Base-by-base conservation (phyloP, 2,888 invertebrate species). In the Folsomia candida region DNA sequence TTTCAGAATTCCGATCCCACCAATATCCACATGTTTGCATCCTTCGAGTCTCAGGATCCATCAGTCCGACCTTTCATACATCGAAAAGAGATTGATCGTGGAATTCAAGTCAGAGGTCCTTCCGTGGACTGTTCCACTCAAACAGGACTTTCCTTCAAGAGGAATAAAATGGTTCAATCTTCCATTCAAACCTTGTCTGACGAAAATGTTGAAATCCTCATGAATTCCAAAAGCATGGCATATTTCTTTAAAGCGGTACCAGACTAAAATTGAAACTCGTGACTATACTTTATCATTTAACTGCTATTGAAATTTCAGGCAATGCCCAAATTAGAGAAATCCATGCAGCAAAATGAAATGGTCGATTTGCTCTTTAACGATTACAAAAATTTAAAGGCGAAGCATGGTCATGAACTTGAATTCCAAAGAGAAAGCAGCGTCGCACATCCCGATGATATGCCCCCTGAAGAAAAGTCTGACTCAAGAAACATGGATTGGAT, bases 161-260 rank as follows among this genome's bases (percentile, higher is more conserved):
- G 80, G 66, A 80, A 80, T 62, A 80, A 80, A 74, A 78, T 78
- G 74, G 54, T 72, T 20, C 80, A 80, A 29, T 75, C 76, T 26
- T 74, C 78, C 2, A 71, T 69, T 29, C 78, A 78, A 60, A 58
- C 51, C 9, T 63, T 78, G 18, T 63, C 65, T 1, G 70, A 71
- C 4, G 74, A 72, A 59, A 74, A 75, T 24, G 72, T 70, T 0
- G 69, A 71, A 14, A 73, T 66, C 26, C 61, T 72, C n/a, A 70
- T 77, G 69, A 61, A 73, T 3, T 73, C 76, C 0, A 70, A 71
- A n/a, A 67, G 61, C n/a, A 68, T 78, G 68, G 63, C 66, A 2
- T 62, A 69, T 27, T 78, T 78, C 60, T 63, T 78, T 51, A 68
- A 67, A n/a, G 73, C 66, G 51, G 75, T 76, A 61, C 47, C n/a